Evolutionary conservation across 2,113 vertebrate species (phyloP).

Genomic region (Peromyscus leucopus): DNA sequence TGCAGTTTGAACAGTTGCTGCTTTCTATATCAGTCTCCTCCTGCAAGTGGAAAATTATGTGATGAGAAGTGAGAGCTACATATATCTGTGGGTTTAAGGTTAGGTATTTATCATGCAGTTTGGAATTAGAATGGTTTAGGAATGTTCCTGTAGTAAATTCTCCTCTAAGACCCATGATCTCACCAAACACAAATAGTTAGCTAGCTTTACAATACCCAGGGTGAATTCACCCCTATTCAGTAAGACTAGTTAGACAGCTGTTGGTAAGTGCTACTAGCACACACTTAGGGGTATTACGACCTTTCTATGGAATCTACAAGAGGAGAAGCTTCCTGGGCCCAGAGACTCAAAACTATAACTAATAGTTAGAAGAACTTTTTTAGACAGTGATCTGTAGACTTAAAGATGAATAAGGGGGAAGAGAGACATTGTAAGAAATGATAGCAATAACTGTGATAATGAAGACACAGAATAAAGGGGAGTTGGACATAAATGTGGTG

Average conservation of each 20-base stretch:
- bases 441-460: not conserved
- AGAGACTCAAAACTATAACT: not conserved
- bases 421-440: not conserved
- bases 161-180: not conserved
- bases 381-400: not conserved
- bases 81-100: not conserved
- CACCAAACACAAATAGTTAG: not conserved
- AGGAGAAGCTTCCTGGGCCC: not conserved
- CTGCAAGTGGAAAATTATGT: not conserved
- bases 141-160: not conserved
- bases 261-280: not conserved
- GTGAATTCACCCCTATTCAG: not conserved
- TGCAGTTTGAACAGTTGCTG: not conserved
- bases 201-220: not conserved
- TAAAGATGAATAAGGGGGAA: not conserved
- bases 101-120: not conserved
- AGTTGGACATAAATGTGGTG: not conserved
- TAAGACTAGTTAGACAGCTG: not conserved
- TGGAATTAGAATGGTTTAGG: not conserved
- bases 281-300: not conserved
- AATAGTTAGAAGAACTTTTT: not conserved
- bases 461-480: not conserved
- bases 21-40: not conserved
- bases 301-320: not conserved
- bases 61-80: not conserved